phyloP scores from a whole-genome alignment of 2,888 invertebrate genomes.

The Sthenelais limicola region DNA sequence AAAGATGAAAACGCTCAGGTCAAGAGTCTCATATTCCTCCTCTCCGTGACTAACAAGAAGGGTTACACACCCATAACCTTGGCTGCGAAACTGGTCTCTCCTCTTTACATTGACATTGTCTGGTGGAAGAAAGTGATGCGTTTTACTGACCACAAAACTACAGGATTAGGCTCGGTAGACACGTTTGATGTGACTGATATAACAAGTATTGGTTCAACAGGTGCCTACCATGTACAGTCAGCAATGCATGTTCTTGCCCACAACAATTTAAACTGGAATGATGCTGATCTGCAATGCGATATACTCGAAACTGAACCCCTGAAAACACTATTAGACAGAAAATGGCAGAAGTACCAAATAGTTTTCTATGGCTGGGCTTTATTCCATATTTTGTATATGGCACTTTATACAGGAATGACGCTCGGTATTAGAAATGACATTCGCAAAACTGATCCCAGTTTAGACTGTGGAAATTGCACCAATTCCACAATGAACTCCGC shows the following conservation, averaged over 20 bases:
- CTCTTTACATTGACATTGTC: conserved; percentile 4
- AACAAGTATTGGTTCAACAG: not conserved
- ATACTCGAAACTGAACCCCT: conserved; percentile 8
- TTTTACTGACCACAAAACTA: not conserved
- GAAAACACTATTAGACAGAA: not conserved
- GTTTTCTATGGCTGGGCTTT: conserved; percentile 6
- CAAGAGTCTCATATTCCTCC: no score
- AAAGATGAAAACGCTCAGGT: no score
- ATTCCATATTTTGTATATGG: conserved; percentile 1
- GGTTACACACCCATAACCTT: not conserved
- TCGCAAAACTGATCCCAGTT: not conserved
- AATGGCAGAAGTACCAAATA: not conserved
- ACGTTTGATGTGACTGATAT: conserved; percentile 9
- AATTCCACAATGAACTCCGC: not conserved
- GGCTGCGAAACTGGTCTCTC: conserved; percentile 22
- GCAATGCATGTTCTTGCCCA: conserved; percentile 28
- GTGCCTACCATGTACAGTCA: not conserved
- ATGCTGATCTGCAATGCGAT: not conserved
- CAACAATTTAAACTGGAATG: not conserved
- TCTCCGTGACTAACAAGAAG: conserved; percentile 1
- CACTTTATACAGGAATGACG: not conserved
- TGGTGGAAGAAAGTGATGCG: conserved; percentile 11
- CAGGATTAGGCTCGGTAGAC: not conserved
- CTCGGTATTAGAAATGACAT: no score
- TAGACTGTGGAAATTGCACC: not conserved